Evolutionary conservation across 2,113 vertebrate species (phyloP).

Genomic region (Boulengerochromis microlepis): DNA sequence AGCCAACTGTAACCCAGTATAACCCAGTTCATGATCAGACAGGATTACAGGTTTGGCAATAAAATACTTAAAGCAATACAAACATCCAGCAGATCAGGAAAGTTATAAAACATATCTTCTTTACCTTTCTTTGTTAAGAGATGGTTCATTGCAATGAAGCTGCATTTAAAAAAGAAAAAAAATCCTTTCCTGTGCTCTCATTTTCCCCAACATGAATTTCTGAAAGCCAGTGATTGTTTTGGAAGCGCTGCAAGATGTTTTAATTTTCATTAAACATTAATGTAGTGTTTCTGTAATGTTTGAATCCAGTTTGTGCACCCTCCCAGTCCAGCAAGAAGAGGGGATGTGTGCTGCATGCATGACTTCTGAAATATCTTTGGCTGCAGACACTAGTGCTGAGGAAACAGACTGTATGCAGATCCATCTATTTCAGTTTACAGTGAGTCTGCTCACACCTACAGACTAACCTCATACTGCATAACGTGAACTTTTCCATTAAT

Average conservation of each 20-base stretch:
- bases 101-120: neutral
- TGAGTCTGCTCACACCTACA: too few species aligned
- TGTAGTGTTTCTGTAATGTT: neutral
- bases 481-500: too few species aligned
- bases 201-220: neutral
- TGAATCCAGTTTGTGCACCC: neutral
- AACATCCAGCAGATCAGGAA: neutral
- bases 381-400: too few species aligned
- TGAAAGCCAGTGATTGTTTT: neutral
- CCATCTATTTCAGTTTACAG: too few species aligned
- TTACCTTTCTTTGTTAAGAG: neutral
- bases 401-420: too few species aligned
- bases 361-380: too few species aligned
- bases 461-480: too few species aligned
- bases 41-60: neutral
- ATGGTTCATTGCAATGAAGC: rapidly evolving
- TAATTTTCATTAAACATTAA: neutral
- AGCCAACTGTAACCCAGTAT: neutral
- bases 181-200: rapidly evolving
- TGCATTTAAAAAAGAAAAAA: neutral
- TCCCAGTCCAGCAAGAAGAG: too few species aligned
- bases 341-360: too few species aligned
- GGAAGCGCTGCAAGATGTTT: neutral
- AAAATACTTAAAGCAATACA: neutral
- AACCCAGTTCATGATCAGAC: neutral